Evolutionary conservation across 2,113 vertebrate genomes (phyloP), one percentile per base, ranked within the genome.

Genomic region (Nibea coibor): DNA sequence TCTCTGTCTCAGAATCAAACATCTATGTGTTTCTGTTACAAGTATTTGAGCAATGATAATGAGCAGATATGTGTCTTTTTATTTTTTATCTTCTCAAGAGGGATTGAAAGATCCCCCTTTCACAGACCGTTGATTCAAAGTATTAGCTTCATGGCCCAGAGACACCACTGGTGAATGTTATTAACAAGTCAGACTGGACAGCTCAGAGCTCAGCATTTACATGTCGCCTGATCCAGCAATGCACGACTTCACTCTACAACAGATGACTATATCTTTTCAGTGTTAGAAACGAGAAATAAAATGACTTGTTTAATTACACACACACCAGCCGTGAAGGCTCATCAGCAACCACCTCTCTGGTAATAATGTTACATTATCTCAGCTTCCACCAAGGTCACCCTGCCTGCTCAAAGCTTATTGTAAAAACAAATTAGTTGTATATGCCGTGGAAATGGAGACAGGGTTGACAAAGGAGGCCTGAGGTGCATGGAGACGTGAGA

Each of bases 71-170:
- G 11, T 58, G 17, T 71, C 59, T 85, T 73, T 72, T 62, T 15
- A 20, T 51, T 69, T 20, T 20, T 48, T 35, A 39, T 78, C n/a
- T 50, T 50, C 9, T 43, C 48, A 72, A 66, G 48, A 69, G 20
- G 68, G 83, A 83, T 77, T 87, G 76, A 72, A 67, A 81, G 28
- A 64, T 75, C 71, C 22, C 16, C 43, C 67, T 68, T 85, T 69
- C 71, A 79, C 65, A 66, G 70, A 57, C 63, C 24, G 17, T 6
- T 90, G 81, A 61, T 58, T 72, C 63, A 61, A 26, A 65, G 63
- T 72, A 78, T 87, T 69, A 51, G 31, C 19, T 64, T 78, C 35
- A 63, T 5, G 57, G 73, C 31, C 68, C 81, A 81, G 24, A 56
- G 67, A 75, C 20, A 64, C 16, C 11, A 16, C 15, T 11, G 20